Evolutionary conservation across 2,113 vertebrate genomes (phyloP).

Genomic region (Emydocephalus ijimae): DNA sequence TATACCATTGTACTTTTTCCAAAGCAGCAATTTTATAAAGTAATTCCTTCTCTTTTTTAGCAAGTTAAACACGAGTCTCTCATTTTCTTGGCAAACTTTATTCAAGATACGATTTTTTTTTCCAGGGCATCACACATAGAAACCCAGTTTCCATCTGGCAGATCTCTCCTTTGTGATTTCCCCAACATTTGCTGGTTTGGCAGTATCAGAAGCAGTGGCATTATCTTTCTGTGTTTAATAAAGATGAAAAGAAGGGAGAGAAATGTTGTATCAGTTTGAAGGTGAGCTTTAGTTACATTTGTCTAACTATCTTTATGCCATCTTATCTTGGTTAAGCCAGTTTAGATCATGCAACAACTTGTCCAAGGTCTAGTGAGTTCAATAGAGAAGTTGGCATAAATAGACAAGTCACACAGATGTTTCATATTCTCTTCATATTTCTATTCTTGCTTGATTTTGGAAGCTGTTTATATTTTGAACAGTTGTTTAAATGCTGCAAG

Average conservation of each 20-base stretch:
- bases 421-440: background rate
- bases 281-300: constrained; percentile 57
- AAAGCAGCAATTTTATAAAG: background rate
- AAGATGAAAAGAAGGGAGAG: constrained; percentile 48
- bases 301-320: constrained; percentile 51
- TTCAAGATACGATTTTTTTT: constrained; percentile 56
- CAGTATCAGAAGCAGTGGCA: constrained; percentile 55
- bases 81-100: constrained; percentile 49
- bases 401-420: constrained; percentile 30
- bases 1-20: background rate
- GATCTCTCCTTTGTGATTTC: constrained; percentile 52
- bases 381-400: constrained; percentile 32
- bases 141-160: constrained; percentile 55
- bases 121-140: background rate
- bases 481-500: background rate
- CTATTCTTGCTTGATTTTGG: background rate
- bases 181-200: constrained; percentile 52
- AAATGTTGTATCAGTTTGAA: constrained; percentile 51
- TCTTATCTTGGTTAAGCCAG: constrained; percentile 61
- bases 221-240: constrained; percentile 60
- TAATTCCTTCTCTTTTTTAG: background rate
- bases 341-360: constrained; percentile 42
- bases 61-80: background rate
- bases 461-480: background rate
- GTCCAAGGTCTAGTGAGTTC: constrained; percentile 43